phyloP scores from a whole-genome alignment of 2,888 invertebrate species.

The Lasioglossum vierecki region DNA sequence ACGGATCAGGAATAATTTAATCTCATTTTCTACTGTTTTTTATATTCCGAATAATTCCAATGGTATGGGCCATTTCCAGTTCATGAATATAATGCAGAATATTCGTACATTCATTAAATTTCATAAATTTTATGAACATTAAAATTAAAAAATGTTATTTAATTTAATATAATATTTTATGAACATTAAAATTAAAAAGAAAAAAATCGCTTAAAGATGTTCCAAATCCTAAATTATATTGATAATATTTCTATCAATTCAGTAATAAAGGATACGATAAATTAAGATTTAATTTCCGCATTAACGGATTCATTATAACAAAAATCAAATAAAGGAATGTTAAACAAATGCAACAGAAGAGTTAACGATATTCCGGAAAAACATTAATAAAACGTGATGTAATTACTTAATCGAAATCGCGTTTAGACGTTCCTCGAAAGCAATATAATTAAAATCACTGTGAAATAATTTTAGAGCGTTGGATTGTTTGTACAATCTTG shows the following conservation, averaged over 20 bases:
- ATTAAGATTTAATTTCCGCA: not conserved
- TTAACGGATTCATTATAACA: not conserved
- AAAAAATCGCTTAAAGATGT: not conserved
- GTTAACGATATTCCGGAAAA: too few relatives aligned
- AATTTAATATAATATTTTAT: too few relatives aligned
- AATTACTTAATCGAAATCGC: too few relatives aligned
- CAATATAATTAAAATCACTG: too few relatives aligned
- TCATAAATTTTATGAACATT: not conserved
- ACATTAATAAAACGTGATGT: too few relatives aligned
- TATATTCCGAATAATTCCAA: not conserved
- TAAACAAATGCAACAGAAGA: too few relatives aligned
- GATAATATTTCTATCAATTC: not conserved
- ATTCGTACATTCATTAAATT: not conserved
- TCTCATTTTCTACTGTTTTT: not conserved
- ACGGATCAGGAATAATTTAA: not conserved
- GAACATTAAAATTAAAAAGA: too few relatives aligned
- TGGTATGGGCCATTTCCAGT: not conserved
- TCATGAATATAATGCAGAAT: not conserved
- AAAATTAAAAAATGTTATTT: too few relatives aligned
- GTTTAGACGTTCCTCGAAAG: too few relatives aligned
- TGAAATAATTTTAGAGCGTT: too few relatives aligned
- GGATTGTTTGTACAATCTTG: not conserved
- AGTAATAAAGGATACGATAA: not conserved
- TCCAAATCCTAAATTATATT: not conserved
- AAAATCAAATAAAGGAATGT: not conserved